Percentiles rank a stretch among this genome's conserved stretches.
phyloP scores from a whole-genome alignment of 2,888 invertebrate genomes.

The Exephanes ischioxanthus region DNA sequence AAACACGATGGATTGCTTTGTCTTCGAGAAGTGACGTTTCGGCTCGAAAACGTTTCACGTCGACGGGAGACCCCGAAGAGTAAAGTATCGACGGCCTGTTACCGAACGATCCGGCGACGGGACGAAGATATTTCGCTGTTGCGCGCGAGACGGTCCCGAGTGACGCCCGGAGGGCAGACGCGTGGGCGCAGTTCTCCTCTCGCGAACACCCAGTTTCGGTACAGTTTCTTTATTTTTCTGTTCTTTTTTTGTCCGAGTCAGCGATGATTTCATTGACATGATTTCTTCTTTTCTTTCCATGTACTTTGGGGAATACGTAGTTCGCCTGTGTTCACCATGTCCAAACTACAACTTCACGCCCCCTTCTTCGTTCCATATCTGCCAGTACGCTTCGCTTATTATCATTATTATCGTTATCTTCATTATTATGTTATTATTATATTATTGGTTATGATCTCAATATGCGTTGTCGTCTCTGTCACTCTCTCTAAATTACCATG shows the following conservation, averaged over 20 bases:
- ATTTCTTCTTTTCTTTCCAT: constrained; percentile 35
- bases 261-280: constrained; percentile 53
- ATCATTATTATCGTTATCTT: too few species aligned
- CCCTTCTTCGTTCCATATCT: too few species aligned
- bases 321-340: too few species aligned
- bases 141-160: constrained; percentile 40
- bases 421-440: too few species aligned
- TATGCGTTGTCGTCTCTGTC: too few species aligned
- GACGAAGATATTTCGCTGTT: constrained; percentile 40
- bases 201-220: not conserved
- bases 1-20: constrained; percentile 79
- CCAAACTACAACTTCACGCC: too few species aligned
- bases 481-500: too few species aligned
- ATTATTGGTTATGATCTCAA: too few species aligned
- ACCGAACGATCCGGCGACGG: constrained; percentile 50
- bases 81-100: constrained; percentile 13
- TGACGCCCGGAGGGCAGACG: constrained; percentile 55
- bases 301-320: not conserved
- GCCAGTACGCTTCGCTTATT: too few species aligned
- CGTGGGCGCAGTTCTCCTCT: constrained; percentile 33
- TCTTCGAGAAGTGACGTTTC: constrained; percentile 80
- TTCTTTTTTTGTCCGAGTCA: not conserved
- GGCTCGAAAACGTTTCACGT: constrained; percentile 68
- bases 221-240: not conserved
- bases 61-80: constrained; percentile 30